These are phyloP conservation scores for Callithrix jacchus DNA, from an alignment of 2,113 vertebrate genomes.

Conservation along the genomic window DNA sequence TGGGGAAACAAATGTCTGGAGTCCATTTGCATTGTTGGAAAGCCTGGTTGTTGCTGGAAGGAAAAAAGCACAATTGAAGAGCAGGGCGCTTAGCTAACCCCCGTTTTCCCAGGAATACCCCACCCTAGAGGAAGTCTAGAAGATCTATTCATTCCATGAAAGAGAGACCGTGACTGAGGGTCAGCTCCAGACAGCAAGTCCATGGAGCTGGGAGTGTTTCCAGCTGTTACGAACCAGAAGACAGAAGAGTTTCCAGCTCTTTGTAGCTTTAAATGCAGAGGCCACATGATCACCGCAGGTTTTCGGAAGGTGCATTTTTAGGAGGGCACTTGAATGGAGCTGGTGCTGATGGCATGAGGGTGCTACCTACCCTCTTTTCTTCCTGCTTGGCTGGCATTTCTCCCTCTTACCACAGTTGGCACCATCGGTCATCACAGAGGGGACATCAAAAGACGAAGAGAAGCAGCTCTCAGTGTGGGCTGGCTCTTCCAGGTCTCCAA, in stretches of 20 bases:
- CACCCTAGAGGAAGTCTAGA: too few species aligned
- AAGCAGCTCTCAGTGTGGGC: neutral
- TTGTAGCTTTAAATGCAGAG: fast-evolving
- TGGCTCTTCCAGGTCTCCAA: fast-evolving
- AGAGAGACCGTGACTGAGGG: neutral
- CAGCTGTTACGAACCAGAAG: neutral
- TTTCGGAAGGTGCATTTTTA: fast-evolving
- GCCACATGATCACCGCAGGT: fast-evolving
- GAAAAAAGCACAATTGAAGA: neutral
- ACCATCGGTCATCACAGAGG: neutral
- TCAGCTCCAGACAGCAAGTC: fast-evolving
- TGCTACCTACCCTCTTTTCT: fast-evolving
- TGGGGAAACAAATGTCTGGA: neutral
- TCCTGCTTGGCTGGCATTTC: neutral
- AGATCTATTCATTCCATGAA: fast-evolving
- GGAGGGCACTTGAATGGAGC: neutral
- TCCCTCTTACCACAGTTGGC: fast-evolving
- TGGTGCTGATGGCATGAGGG: fast-evolving
- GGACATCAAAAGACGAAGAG: neutral
- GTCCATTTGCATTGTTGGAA: neutral
- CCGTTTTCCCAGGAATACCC: neutral
- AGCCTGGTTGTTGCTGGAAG: too few species aligned
- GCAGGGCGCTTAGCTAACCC: fast-evolving
- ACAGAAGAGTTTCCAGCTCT: fast-evolving
- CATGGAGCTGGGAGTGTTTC: fast-evolving